These are phyloP conservation scores for Neelides sp. DNA, from an alignment of 1,140 invertebrate genomes.

Conservation along the genomic window DNA sequence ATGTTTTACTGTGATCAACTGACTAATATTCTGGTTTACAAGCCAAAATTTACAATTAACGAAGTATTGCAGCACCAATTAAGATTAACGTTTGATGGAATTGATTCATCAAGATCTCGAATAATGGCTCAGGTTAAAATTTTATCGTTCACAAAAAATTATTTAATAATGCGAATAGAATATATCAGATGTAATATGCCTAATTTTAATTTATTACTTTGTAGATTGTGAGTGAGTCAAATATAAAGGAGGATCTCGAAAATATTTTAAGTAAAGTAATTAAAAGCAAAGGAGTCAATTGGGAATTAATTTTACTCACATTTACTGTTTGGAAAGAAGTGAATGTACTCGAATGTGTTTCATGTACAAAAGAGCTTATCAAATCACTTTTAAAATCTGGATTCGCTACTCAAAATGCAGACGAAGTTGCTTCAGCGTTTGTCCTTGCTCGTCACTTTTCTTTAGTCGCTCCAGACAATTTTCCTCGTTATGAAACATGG, in stretches of 20 bases:
- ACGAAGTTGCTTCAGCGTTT: slow-evolving; percentile 17
- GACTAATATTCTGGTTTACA: neutral
- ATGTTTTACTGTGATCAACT: slow-evolving; percentile 11
- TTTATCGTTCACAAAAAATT: too few species aligned
- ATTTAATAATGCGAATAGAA: too few species aligned
- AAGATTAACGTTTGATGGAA: slow-evolving; percentile 1
- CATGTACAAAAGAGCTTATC: slow-evolving; percentile 17
- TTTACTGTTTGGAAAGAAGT: slow-evolving; percentile 13
- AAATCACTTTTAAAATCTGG: slow-evolving; percentile 16
- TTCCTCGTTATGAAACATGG: slow-evolving; percentile 27
- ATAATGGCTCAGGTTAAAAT: slow-evolving; percentile 4
- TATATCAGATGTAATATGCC: too few species aligned
- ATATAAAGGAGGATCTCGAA: neutral
- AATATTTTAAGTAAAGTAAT: neutral
- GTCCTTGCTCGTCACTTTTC: slow-evolving; percentile 28
- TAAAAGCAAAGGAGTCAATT: slow-evolving; percentile 15
- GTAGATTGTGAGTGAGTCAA: neutral
- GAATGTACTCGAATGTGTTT: slow-evolving; percentile 5
- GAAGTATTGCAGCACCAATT: slow-evolving; percentile 18
- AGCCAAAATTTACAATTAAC: neutral
- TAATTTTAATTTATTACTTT: neutral
- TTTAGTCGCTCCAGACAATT: slow-evolving; percentile 18
- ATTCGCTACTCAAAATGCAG: slow-evolving; percentile 2
- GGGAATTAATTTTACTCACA: slow-evolving; percentile 16
- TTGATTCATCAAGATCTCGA: neutral